Base-by-base conservation (phyloP, 2,113 vertebrate species). In the Clinocottus analis region DNA sequence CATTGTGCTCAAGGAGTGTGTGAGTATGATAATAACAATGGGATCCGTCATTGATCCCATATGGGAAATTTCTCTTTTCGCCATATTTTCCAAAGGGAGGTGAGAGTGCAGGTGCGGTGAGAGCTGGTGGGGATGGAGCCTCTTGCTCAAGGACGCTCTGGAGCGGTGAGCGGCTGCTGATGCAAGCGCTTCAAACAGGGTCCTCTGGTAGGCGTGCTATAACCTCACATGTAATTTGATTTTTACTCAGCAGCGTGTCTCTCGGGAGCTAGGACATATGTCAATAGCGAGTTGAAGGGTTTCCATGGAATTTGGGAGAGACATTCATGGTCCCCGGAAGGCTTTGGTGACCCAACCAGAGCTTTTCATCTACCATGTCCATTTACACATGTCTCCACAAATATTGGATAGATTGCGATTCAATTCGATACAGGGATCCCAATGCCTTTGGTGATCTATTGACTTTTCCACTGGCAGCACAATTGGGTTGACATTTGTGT, bases 51-150 rank as follows among this genome's bases (percentile, higher is more conserved):
- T 49, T 59, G 64, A 83, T 62, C 53, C 64, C 69, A 41, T 75
- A 68, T 68, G 73, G 72, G 31, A 73, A 67, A 77, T 75, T 51
- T 67, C 17, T 65, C 23, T 43, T 55, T 72, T 62, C 9, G 4
- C 35, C 27, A 25, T 59, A 17, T 58, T 29, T 21, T 56, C 43
- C 19, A 72, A 47, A 68, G 23, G 43, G 47, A 65, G 59, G 21
- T 53, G 19, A 56, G 12, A 33, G 19, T 56, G 60, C 43, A 45
- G 35, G 27, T 39, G 43, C 12, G 47, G 60, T 5, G 25, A 6
- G 41, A 72, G 19, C 68, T 33, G 27, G 8, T 21, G 19, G 23
- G 35, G 39, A n/a, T 59, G 4, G 3, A 61, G 49, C 11, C 16
- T 67, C 10, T 39, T 51, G 33, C 16, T 70, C 73, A 65, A 51